Conservation (phyloP, 2,797 vertebrate species). For the Sebastes umbrosus region DNA sequence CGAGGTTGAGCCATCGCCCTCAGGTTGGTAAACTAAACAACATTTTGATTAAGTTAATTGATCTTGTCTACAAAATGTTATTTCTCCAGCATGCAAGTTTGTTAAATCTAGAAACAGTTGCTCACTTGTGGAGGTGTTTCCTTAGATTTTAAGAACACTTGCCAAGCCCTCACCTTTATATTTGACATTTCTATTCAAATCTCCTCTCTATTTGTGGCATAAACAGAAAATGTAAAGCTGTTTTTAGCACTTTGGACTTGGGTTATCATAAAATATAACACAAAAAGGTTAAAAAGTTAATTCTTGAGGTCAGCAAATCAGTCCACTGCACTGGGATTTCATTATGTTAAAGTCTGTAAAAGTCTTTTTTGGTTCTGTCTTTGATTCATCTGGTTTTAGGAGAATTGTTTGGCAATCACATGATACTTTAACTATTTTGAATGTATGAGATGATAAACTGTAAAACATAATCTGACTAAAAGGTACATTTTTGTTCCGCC, state of each 20-base stretch:
- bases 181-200: neutral
- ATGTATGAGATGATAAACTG: neutral
- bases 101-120: neutral
- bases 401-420: neutral
- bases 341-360: neutral
- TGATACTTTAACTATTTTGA: neutral
- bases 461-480: neutral
- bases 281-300: neutral
- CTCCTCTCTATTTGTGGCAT: neutral
- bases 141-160: neutral
- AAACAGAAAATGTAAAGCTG: neutral
- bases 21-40: constrained; percentile 69
- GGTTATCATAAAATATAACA: neutral
- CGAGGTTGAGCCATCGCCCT: constrained; percentile 63
- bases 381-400: neutral
- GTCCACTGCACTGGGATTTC: neutral
- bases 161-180: neutral
- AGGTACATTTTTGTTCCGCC: constrained; percentile 14
- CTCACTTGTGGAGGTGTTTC: neutral
- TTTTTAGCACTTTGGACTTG: neutral
- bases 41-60: neutral
- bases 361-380: neutral
- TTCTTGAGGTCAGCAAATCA: neutral
- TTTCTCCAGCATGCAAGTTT: neutral
- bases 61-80: neutral